Evolutionary conservation across 2,113 vertebrate species (phyloP), one percentile per base, ranked within the genome.

Genomic region (Bostrychus sinensis): DNA sequence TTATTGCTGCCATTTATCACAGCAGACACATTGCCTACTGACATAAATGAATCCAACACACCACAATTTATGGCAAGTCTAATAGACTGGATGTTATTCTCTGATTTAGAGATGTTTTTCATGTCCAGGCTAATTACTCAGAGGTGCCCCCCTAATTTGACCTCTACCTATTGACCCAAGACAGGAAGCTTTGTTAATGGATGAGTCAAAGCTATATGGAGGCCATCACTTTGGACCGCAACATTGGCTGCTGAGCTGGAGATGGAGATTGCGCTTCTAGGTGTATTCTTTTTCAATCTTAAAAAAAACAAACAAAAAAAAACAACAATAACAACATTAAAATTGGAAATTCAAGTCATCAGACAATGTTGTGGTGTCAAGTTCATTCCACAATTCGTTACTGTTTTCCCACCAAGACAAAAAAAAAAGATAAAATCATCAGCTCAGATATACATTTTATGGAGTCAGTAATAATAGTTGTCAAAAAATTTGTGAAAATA

Each of bases 101-200:
- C 65, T 62, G 42, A 75, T 72, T 65, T 62, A 66, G 53, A 37
- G 53, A 42, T 41, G 36, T 80, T 75, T 75, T 58, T 62, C n/a
- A 59, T 65, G 62, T 63, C 64, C 50, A 14, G 62, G 59, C 59
- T 82, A 80, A 86, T 82, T 79, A 77, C 77, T 26, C 42, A 65
- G 41, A 34, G 57, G 43, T 62, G 42, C 62, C 71, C 56, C 53
- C 78, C 55, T 41, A 38, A 42, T 71, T 62, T 81, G 70, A 86
- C 81, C 83, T 70, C 48, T 75, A 62, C 65, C 75, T 56, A 66
- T 66, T 82, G 81, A 83, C 82, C 82, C 66, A 5, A 59, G 66
- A 67, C 78, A 78, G 78, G 72, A 88, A 83, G 70, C 66, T 65
- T 82, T 68, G 64, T 66, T 65, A 65, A 72, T 63, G 72, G 55